Percentiles rank a stretch among this genome's conserved stretches.
Evolutionary conservation across 1,140 invertebrate species (phyloP).

Genomic region (Musca vetustissima): DNA sequence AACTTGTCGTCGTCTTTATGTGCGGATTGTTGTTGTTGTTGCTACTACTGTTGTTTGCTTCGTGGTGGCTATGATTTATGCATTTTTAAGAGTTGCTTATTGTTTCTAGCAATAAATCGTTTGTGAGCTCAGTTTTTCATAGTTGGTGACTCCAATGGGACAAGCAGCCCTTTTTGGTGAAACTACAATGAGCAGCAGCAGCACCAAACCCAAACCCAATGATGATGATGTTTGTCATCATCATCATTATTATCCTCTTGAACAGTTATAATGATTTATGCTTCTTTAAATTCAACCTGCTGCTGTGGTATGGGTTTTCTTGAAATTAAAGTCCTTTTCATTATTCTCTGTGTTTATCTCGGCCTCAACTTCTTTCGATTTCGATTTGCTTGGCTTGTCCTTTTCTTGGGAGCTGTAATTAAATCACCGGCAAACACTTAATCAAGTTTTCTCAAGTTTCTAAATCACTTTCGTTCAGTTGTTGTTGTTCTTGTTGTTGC

Average conservation of each 20-base stretch:
- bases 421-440: no score
- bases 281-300: slow-evolving; percentile 8
- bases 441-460: no score
- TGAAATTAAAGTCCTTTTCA: not conserved
- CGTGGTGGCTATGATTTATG: slow-evolving; percentile 50
- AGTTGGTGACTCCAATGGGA: not conserved
- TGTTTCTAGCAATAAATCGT: slow-evolving; percentile 50
- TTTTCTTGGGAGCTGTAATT: no score
- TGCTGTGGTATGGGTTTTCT: not conserved
- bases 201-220: not conserved
- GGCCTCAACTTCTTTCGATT: not conserved
- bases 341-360: not conserved
- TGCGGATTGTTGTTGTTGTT: slow-evolving; percentile 3
- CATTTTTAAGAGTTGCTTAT: slow-evolving; percentile 55
- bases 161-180: not conserved
- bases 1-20: not conserved
- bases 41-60: not conserved
- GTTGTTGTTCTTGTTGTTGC: no score
- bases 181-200: not conserved
- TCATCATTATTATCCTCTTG: not conserved
- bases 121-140: slow-evolving; percentile 18
- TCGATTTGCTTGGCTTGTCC: not conserved
- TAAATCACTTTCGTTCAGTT: no score
- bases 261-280: slow-evolving; percentile 12
- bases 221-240: no score